Evolutionary conservation across 2,113 vertebrate genomes (phyloP).

Genomic region (Butorides virescens): DNA sequence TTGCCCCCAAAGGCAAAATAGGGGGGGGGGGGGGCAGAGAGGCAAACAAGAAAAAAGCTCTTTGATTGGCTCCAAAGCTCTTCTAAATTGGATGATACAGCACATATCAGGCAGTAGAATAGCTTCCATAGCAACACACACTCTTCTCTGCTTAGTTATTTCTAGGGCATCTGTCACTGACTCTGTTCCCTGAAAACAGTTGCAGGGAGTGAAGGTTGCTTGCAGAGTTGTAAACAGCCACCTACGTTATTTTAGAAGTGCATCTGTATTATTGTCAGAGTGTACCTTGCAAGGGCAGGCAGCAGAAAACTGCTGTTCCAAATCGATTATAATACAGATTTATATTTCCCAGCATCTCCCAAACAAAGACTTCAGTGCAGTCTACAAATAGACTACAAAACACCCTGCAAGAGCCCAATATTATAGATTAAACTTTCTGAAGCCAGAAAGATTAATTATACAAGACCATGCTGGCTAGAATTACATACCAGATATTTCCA

Average conservation of each 20-base stretch:
- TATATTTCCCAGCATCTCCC: background rate
- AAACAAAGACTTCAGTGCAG: background rate
- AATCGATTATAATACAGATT: background rate
- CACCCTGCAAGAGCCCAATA: background rate
- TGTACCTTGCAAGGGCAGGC: background rate
- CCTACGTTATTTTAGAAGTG: background rate
- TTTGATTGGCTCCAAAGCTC: constrained; percentile 20
- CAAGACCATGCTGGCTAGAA: background rate
- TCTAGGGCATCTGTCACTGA: constrained; percentile 45
- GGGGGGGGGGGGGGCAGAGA: too few species aligned
- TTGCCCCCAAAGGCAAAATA: background rate
- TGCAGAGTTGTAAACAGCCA: background rate
- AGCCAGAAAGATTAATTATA: background rate
- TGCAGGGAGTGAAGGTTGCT: background rate
- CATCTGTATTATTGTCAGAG: background rate
- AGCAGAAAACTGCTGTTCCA: background rate
- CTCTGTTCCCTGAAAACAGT: constrained; percentile 1
- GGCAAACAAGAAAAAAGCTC: too few species aligned
- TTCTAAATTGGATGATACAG: constrained; percentile 31
- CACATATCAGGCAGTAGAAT: background rate
- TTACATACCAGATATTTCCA: background rate
- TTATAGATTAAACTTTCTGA: background rate
- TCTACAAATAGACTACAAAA: background rate
- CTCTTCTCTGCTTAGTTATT: constrained; percentile 18
- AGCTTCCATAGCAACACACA: constrained; percentile 64